phyloP scores from a whole-genome alignment of 2,797 vertebrate genomes.

The Dermochelys coriacea region DNA sequence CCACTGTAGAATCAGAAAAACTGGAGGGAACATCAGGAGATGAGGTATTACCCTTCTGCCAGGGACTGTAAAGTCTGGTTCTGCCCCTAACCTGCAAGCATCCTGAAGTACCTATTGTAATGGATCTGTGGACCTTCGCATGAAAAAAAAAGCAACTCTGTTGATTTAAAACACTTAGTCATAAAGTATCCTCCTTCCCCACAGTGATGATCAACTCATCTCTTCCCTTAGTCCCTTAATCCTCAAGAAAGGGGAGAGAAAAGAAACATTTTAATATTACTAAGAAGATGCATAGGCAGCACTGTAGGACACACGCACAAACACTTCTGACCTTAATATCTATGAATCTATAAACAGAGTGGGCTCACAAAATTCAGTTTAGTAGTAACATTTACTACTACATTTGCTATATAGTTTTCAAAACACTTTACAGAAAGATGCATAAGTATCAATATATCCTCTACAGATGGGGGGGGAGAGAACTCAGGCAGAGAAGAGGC shows the following conservation, averaged over 20 bases:
- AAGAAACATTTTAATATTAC: not conserved
- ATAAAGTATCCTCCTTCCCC: not conserved
- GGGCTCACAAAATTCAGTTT: too few species aligned
- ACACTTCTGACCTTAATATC: too few species aligned
- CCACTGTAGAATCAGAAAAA: not conserved
- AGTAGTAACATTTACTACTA: not conserved
- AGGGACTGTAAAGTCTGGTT: not conserved
- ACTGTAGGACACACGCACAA: not conserved
- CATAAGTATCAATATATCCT: not conserved
- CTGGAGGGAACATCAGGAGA: not conserved
- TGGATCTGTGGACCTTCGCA: not conserved
- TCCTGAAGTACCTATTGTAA: not conserved
- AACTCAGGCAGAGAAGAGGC: not conserved
- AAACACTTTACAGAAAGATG: not conserved
- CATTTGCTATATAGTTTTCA: not conserved
- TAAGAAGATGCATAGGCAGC: not conserved
- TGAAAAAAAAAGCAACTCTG: not conserved
- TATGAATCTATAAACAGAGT: too few species aligned
- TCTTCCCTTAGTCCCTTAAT: not conserved
- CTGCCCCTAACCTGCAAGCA: not conserved
- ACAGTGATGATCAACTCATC: not conserved
- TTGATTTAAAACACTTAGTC: not conserved
- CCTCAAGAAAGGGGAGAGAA: not conserved
- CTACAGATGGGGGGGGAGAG: not conserved
- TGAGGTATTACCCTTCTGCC: not conserved